These are phyloP conservation scores for Villa cingulata DNA, from an alignment of 2,888 invertebrate genomes.

Conservation along the genomic window DNA sequence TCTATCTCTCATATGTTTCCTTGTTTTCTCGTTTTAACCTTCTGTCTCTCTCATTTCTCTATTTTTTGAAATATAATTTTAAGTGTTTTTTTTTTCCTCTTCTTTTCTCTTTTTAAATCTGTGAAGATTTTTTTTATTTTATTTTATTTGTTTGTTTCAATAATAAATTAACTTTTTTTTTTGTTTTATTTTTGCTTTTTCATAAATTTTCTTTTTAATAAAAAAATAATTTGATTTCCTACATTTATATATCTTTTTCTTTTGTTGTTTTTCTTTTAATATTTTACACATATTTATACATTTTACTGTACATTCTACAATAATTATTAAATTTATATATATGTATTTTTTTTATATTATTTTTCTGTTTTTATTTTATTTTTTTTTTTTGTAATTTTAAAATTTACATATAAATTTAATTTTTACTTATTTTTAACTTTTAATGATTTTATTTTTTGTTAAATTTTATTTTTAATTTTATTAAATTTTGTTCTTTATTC, in stretches of 20 bases:
- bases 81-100: constrained; percentile 2
- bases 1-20: too few relatives aligned
- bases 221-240: constrained; percentile 8
- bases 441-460: constrained; percentile 1
- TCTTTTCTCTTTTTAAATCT: neutral
- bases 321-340: too few relatives aligned
- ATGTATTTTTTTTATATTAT: neutral
- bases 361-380: neutral
- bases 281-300: too few relatives aligned
- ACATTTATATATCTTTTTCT: too few relatives aligned
- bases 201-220: too few relatives aligned
- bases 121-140: too few relatives aligned
- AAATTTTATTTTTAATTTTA: constrained; percentile 5
- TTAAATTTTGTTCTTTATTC: constrained; percentile 3
- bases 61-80: neutral
- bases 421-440: constrained; percentile 7
- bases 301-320: too few relatives aligned
- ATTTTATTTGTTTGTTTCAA: neutral
- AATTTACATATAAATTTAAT: constrained; percentile 7
- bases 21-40: constrained; percentile 1
- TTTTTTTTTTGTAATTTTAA: neutral
- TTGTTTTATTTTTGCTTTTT: too few relatives aligned
- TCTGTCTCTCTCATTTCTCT: constrained; percentile 2
- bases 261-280: too few relatives aligned
- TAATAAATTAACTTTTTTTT: too few relatives aligned